Evolutionary conservation across 2,888 invertebrate genomes (phyloP).

Genomic region (Standfussiana lucernea): DNA sequence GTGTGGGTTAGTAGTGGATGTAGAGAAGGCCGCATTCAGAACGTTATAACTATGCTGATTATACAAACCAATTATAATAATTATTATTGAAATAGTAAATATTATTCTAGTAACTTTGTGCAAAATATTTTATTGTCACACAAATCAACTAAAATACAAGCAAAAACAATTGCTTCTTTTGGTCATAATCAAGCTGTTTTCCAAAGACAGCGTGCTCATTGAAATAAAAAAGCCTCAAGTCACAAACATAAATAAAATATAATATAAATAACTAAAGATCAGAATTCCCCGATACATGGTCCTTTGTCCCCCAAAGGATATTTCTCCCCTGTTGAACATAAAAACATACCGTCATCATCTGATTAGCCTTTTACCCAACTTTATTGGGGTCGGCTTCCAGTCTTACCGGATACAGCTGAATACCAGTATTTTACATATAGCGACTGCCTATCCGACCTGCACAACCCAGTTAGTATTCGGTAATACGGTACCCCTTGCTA

Average conservation of each 20-base stretch:
- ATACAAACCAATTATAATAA: too few relatives aligned
- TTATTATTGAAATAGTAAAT: too few relatives aligned
- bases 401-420: too few relatives aligned
- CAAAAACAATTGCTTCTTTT: not conserved
- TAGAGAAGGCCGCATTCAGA: not conserved
- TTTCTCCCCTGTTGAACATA: conserved; percentile 10
- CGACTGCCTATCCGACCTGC: too few relatives aligned
- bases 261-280: conserved; percentile 26
- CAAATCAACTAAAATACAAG: not conserved
- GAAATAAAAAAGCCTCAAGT: not conserved
- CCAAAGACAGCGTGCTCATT: not conserved
- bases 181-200: not conserved
- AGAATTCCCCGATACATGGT: conserved; percentile 5
- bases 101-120: too few relatives aligned
- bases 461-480: too few relatives aligned
- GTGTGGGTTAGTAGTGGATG: not conserved
- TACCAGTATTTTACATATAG: too few relatives aligned
- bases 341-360: conserved; percentile 15
- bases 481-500: too few relatives aligned
- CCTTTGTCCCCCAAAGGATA: conserved; percentile 22
- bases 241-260: conserved; percentile 6
- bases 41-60: not conserved
- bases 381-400: too few relatives aligned
- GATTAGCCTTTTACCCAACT: too few relatives aligned
- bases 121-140: not conserved